Evolutionary conservation across 1,140 invertebrate species (phyloP).

Genomic region (Elymnias hypermnestra): DNA sequence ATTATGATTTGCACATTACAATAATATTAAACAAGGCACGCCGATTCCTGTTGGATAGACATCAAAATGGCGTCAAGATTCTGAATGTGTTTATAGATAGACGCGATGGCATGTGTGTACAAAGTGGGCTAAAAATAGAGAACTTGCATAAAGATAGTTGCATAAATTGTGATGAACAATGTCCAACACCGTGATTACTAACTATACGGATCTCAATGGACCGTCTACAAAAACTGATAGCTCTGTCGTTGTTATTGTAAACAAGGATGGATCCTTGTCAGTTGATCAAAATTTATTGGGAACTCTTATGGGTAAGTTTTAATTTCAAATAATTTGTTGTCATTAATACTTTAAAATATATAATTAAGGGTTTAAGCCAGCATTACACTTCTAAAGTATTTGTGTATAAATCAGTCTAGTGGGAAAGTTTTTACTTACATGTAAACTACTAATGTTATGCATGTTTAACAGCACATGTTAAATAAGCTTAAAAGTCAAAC

Average conservation of each 20-base stretch:
- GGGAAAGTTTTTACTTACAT: no score
- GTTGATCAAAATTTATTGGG: conserved; percentile 83
- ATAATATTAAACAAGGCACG: conserved; percentile 2
- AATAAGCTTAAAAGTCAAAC: no score
- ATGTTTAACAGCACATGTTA: no score
- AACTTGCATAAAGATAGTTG: conserved; percentile 43
- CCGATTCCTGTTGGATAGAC: conserved; percentile 24
- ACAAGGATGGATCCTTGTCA: conserved; percentile 83
- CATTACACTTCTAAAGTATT: no score
- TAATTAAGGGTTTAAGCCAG: no score
- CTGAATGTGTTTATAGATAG: conserved; percentile 61
- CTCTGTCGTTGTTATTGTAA: conserved; percentile 82
- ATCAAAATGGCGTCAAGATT: conserved; percentile 61
- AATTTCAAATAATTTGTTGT: no score
- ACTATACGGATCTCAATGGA: conserved; percentile 72
- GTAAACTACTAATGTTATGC: no score
- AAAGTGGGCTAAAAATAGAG: conserved; percentile 66
- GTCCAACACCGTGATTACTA: conserved; percentile 75
- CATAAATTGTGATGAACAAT: conserved; percentile 56
- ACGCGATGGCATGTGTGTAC: conserved; percentile 53
- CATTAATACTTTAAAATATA: no score
- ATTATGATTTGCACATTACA: no score
- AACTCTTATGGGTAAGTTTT: conserved; percentile 80
- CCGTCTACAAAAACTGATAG: conserved; percentile 68
- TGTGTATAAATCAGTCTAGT: no score